These are phyloP conservation scores for Percina caprodes DNA, from an alignment of 2,113 vertebrate genomes.

Conservation along the genomic window DNA sequence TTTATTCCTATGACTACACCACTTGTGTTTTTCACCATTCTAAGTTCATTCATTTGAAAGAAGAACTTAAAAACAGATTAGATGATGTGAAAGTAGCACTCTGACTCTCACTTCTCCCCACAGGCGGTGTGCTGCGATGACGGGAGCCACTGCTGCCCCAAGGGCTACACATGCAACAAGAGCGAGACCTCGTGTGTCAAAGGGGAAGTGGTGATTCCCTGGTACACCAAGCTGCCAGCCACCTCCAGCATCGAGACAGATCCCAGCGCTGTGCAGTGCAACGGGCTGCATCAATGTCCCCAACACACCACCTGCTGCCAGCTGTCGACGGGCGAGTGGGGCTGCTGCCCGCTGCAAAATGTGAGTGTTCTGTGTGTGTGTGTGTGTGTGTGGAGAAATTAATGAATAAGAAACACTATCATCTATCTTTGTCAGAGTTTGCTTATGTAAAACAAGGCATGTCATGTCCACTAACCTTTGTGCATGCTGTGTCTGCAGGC, in stretches of 20 bases:
- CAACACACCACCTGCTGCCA: conserved; percentile 72
- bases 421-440: neutral
- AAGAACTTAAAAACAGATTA: conserved; percentile 30
- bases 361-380: conserved; percentile 46
- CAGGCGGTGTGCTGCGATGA: conserved; percentile 82
- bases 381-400: neutral
- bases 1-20: no score
- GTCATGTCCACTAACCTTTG: neutral
- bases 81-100: conserved; percentile 17
- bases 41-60: conserved; percentile 2
- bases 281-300: conserved; percentile 51
- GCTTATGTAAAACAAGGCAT: neutral
- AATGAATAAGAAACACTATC: neutral
- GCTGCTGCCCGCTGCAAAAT: conserved; percentile 79
- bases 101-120: conserved; percentile 37
- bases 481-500: conserved; percentile 60
- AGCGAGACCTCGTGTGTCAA: conserved; percentile 48
- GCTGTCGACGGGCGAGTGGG: conserved; percentile 63
- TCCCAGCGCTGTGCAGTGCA: conserved; percentile 35
- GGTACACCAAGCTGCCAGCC: conserved; percentile 77
- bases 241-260: neutral
- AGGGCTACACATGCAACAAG: conserved; percentile 66
- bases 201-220: conserved; percentile 75
- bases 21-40: neutral
- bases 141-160: conserved; percentile 81